A percentile compares a stretch with the other conserved stretches of the same genome.
Evolutionary conservation across 2,888 invertebrate genomes (phyloP).

Genomic region (Oscheius sp.): DNA sequence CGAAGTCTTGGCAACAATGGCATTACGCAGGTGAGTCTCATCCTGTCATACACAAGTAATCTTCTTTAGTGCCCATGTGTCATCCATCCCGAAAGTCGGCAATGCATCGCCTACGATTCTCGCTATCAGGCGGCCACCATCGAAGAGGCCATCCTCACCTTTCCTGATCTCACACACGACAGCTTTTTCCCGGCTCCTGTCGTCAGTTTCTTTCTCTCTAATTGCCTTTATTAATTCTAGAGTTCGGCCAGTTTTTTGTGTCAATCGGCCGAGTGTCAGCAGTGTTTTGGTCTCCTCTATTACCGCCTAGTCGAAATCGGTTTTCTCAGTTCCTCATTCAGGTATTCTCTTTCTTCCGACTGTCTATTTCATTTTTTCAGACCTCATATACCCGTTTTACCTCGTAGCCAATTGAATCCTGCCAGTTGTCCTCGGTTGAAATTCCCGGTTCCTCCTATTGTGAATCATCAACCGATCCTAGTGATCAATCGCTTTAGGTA

Average conservation of each 20-base stretch:
- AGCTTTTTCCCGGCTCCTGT: background rate
- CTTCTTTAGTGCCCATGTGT: conserved; percentile 70
- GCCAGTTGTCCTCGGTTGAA: conserved; percentile 14
- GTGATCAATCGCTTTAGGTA: background rate
- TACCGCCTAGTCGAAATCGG: conserved; percentile 62
- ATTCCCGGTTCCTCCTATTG: conserved; percentile 16
- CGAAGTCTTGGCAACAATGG: conserved; percentile 56
- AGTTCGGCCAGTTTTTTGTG: conserved; percentile 62
- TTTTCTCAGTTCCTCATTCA: conserved; percentile 44
- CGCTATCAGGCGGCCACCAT: conserved; percentile 61
- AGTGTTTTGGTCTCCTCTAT: conserved; percentile 64
- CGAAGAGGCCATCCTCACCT: conserved; percentile 71
- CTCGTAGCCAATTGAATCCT: conserved; percentile 18
- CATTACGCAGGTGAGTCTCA: conserved; percentile 58
- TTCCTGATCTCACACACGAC: conserved; percentile 63
- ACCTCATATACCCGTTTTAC: background rate
- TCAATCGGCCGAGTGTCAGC: conserved; percentile 58
- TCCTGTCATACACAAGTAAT: background rate
- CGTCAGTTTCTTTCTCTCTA: background rate
- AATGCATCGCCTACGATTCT: conserved; percentile 69
- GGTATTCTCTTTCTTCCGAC: conserved; percentile 29
- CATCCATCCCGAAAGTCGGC: conserved; percentile 59
- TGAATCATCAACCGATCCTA: background rate
- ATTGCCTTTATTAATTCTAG: conserved; percentile 44
- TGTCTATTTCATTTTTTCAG: conserved; percentile 1